Evolutionary conservation across 2,888 invertebrate genomes (phyloP), one percentile per base, ranked within the genome.

Genomic region (Sesia bembeciformis): DNA sequence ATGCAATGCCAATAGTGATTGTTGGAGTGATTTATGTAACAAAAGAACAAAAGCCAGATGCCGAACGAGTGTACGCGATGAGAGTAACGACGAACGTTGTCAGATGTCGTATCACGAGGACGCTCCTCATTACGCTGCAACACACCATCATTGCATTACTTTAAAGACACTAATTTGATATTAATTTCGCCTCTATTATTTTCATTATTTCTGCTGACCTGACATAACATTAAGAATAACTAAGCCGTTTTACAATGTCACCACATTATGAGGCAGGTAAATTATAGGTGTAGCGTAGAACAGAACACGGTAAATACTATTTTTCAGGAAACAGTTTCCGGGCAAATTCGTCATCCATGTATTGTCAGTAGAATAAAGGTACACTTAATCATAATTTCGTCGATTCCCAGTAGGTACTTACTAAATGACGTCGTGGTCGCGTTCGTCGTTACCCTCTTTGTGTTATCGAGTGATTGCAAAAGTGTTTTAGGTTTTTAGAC

Each of bases 141-240:
- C 64, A 68, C 68, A 68, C 72, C 69, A 81, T 84, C 81, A 86
- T 80, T 79, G 78, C 79, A 84, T 86, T 86, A 84, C 79, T 80
- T 78, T 78, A 77, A 80, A 81, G 84, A 23, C 72, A 75, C 83
- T 88, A 85, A 88, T 88, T 84, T 82, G 72, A 75, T 82, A 84
- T 86, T 87, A 89, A 78, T 88, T 86, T 84, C 67, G 72, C 81
- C 65, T 72, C 83, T 65, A 88, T 88, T 88, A 88, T 88, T 83
- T 81, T 81, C 84, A 88, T 88, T 86, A 88, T 81, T 73, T 84
- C 70, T 66, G 77, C 76, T 84, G 78, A 81, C 83, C 76, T 83
- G 78, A 81, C 83, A 78, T 76, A 68, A 74, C 64, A 69, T 72
- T 78, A 78, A 78, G 78, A 81, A 78, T 76, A 79, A 76, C 74